Evolutionary conservation across 2,797 vertebrate species (phyloP), one percentile per base, ranked within the genome.

Genomic region (Muscicapa comitata): DNA sequence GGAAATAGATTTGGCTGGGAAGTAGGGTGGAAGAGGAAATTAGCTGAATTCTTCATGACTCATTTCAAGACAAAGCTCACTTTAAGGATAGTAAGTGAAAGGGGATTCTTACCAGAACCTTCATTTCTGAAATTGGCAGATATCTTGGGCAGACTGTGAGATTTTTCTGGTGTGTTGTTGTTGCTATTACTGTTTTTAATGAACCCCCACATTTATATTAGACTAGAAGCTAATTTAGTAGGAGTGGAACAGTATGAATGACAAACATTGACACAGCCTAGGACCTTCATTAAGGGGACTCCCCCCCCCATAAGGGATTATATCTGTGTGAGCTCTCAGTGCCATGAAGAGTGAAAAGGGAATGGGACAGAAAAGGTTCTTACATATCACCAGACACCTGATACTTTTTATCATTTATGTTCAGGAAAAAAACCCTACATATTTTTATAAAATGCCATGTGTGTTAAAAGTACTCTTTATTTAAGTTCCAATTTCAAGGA

Each of bases 391-490:
- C 11, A 54, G 21, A 31, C 7, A 59, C 6, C 10, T 19, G 54
- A 66, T 5, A 40, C 1, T 10, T 76, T 50, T 63, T 40, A 68
- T 51, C 15, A 35, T 57, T n/a, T 42, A n/a, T 42, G 9, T 61
- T 88, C 42, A 53, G 2, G 2, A n/a, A 72, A 54, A 71, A 67
- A 35, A 17, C 0, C 4, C 2, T 9, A 65, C 0, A 1, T 4
- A 17, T 42, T 50, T 87, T 53, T 80, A 54, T 70, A 67, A 89
- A 79, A 82, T 53, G 15, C 2, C 13, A 23, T 5, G 2, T 54
- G 7, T 53, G 37, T 87, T 50, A 63, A 29, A 86, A 74, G 29
- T 28, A 31, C 8, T 38, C 23, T 35, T 61, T 59, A 35, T 85
- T 73, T 55, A 43, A 66, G 11, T n/a, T 80, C 24, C 7, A 37